Percentiles rank a stretch among this genome's conserved stretches.
These are phyloP conservation scores for Rugalucina vietnamica DNA, from an alignment of 2,888 invertebrate genomes.

Conservation along the genomic window DNA sequence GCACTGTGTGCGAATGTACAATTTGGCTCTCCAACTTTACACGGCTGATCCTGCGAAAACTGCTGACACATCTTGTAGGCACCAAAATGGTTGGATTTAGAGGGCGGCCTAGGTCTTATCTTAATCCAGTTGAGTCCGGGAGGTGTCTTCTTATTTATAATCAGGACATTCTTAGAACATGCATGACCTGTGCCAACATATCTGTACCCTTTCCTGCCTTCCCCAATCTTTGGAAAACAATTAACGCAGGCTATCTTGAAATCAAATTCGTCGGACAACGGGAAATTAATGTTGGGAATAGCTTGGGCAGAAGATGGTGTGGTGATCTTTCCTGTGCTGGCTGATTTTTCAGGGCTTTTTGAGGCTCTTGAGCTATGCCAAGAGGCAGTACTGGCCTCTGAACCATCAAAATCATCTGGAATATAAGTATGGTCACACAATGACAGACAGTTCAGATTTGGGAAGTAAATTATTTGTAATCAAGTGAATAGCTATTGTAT, in stretches of 20 bases:
- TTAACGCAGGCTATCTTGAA: conserved; percentile 73
- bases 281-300: conserved; percentile 64
- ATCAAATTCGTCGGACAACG: conserved; percentile 70
- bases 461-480: too few species aligned
- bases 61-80: conserved; percentile 75
- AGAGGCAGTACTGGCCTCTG: conserved; percentile 39
- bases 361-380: conserved; percentile 54
- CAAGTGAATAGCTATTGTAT: too few species aligned
- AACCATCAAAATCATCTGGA: conserved; percentile 5
- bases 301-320: conserved; percentile 7
- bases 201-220: conserved; percentile 72
- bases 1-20: conserved; percentile 77
- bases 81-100: conserved; percentile 60
- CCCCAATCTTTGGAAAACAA: conserved; percentile 75
- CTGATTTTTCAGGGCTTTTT: conserved; percentile 35
- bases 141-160: conserved; percentile 64
- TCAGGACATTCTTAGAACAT: conserved; percentile 71
- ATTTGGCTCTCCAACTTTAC: conserved; percentile 72
- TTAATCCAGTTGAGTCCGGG: conserved; percentile 73
- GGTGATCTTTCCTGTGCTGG: conserved; percentile 5
- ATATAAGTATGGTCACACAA: too few species aligned
- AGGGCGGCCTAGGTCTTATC: conserved; percentile 69
- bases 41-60: conserved; percentile 68
- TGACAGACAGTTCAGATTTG: too few species aligned
- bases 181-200: conserved; percentile 63